Conservation (phyloP, 2,797 vertebrate species). For the Uromys caudimaculatus region DNA sequence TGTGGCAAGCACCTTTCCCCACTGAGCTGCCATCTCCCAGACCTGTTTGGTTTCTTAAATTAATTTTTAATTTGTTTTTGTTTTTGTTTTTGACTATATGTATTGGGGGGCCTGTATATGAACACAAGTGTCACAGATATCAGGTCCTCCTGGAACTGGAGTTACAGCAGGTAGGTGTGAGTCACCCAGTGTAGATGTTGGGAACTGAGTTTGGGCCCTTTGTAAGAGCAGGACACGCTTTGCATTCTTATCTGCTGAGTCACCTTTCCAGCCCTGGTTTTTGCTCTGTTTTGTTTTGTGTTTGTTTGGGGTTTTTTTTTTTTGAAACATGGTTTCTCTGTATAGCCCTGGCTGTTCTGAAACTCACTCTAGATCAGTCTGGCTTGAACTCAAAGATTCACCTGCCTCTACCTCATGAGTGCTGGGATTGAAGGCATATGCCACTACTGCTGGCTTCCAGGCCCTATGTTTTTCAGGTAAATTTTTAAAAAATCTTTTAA, state of each 20-base stretch:
- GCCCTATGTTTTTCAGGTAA: neutral
- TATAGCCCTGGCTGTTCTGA: neutral
- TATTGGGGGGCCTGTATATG: neutral
- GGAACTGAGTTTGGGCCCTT: neutral
- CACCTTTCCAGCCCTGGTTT: neutral
- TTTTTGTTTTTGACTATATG: neutral
- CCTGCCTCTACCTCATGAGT: neutral
- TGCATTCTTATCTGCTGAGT: neutral
- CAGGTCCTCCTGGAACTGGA: neutral
- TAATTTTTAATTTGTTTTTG: neutral
- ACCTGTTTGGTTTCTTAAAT: neutral
- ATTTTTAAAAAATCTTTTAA: neutral
- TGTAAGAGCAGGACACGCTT: neutral
- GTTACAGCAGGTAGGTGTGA: neutral
- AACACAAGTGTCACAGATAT: neutral
- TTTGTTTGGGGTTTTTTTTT: neutral
- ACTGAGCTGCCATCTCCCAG: neutral
- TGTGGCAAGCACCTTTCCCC: neutral
- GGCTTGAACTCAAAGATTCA: neutral
- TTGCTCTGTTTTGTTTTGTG: neutral
- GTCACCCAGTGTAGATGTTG: neutral
- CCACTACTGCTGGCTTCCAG: neutral
- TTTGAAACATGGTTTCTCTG: neutral
- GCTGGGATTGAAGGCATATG: neutral
- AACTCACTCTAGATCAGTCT: neutral